Evolutionary conservation across 2,797 vertebrate species (phyloP).

Genomic region (Etheostoma nigrum): DNA sequence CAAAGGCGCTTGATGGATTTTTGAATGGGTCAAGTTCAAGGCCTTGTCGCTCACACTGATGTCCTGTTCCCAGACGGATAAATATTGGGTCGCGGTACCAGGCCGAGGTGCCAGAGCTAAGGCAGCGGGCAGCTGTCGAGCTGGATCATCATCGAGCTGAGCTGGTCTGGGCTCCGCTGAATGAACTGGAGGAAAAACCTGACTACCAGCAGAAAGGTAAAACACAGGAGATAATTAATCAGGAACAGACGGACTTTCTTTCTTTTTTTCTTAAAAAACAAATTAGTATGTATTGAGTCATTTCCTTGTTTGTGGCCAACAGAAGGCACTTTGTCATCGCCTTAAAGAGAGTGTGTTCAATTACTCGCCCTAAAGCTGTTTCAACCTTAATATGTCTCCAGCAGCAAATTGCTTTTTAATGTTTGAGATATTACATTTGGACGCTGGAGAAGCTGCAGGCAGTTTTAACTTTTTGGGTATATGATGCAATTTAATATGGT

Average conservation of each 20-base stretch:
- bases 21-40: neutral
- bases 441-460: neutral
- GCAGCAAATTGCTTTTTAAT: neutral
- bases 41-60: slow-evolving; percentile 9
- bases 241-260: neutral
- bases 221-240: neutral
- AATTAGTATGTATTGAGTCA: neutral
- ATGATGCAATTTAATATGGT: neutral
- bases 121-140: slow-evolving; percentile 86
- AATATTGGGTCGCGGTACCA: slow-evolving; percentile 97
- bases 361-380: neutral
- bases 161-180: slow-evolving; percentile 91
- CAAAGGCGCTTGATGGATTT: neutral
- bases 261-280: neutral
- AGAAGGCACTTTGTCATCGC: slow-evolving; percentile 9
- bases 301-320: slow-evolving; percentile 7
- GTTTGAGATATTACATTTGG: neutral
- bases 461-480: neutral
- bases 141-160: slow-evolving; percentile 91
- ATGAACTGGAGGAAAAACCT: slow-evolving; percentile 83
- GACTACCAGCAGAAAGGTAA: slow-evolving; percentile 88
- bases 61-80: slow-evolving; percentile 87
- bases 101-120: slow-evolving; percentile 93
- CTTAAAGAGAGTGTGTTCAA: neutral
- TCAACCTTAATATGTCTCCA: neutral